Base-by-base conservation (phyloP, 2,113 vertebrate species). In the Lepus americanus region DNA sequence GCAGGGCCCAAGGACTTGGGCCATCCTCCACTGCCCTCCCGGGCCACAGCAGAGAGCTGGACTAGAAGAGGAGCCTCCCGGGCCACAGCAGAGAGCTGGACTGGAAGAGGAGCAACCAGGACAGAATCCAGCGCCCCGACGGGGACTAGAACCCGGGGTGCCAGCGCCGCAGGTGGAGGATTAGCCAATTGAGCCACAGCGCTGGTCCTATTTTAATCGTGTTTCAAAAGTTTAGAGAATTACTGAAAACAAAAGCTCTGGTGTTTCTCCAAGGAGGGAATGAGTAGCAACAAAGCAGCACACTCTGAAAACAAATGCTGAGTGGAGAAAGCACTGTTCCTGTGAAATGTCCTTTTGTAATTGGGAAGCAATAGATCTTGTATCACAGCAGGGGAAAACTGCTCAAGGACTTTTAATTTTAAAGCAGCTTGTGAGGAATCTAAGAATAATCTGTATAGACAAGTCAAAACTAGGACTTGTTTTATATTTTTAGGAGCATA, bases 161-260 rank as follows among this genome's bases (percentile, higher is more conserved):
- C 44, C 7, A 1, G 44, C 7, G 44, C 44, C 7, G 5, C 44
- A 7, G 6, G 44, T 44, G 6, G 44, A 44, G 5, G 44, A 44
- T 44, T 44, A 44, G 44, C 44, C 44, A 44, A 44, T 6, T 44
- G 44, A 44, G 44, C 44, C 44, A 44, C 3, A 8, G 6, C 8
- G 44, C 72, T 89, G 14, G 3, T 33, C 61, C 39, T 59, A 31
- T 51, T 94, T 94, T 63, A 88, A 94, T 2, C 19, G n/a, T 77
- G 44, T 22, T 80, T 87, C 92, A 23, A 76, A 92, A 74, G 51
- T 79, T 51, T 86, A 67, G 29, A 78, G 6, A 74, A 86, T 90
- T 66, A 53, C 20, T 81, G 3, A 94, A 88, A 95, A 91, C 29
- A 81, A 86, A 91, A 87, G 19, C 9, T 79, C 29, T 74, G 22